A percentile compares a stretch with the other conserved stretches of the same genome.
Evolutionary conservation across 2,888 invertebrate species (phyloP).

Genomic region (Melanotus villosus): DNA sequence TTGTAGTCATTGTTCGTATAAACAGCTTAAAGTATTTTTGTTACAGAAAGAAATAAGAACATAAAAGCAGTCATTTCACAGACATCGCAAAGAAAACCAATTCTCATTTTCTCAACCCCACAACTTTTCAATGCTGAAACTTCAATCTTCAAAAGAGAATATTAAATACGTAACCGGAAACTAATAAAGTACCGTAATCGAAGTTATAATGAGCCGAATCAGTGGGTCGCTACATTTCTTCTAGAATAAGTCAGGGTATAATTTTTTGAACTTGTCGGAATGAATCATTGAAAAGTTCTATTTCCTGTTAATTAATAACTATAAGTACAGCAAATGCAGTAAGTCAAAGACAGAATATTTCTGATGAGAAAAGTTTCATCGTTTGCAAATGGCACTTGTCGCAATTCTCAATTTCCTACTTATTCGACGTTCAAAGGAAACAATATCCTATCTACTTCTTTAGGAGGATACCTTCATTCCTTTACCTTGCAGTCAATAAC

Average conservation of each 20-base stretch:
- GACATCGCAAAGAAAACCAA: too few species aligned
- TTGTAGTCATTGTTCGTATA: too few species aligned
- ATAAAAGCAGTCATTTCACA: too few species aligned
- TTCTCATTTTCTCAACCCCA: background rate
- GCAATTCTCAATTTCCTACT: constrained; percentile 17
- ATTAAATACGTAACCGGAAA: background rate
- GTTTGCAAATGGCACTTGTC: constrained; percentile 16
- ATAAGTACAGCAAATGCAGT: background rate
- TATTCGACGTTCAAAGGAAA: constrained; percentile 17
- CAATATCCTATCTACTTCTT: constrained; percentile 16
- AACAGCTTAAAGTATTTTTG: too few species aligned
- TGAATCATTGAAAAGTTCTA: background rate
- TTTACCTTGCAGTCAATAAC: background rate
- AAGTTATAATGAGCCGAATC: constrained; percentile 2
- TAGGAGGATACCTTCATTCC: background rate
- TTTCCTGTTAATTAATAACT: constrained; percentile 12
- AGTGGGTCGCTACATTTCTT: background rate
- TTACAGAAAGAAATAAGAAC: too few species aligned
- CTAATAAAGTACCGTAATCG: background rate
- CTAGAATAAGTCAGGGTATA: background rate
- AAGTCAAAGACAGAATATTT: constrained; percentile 1
- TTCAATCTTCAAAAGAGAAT: background rate
- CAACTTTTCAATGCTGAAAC: background rate
- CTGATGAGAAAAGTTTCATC: constrained; percentile 13
- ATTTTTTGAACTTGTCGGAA: background rate